Percentiles rank a stretch among this genome's conserved stretches.
Evolutionary conservation across 2,797 vertebrate species (phyloP).

Genomic region (Rhinatrema bivittatum): DNA sequence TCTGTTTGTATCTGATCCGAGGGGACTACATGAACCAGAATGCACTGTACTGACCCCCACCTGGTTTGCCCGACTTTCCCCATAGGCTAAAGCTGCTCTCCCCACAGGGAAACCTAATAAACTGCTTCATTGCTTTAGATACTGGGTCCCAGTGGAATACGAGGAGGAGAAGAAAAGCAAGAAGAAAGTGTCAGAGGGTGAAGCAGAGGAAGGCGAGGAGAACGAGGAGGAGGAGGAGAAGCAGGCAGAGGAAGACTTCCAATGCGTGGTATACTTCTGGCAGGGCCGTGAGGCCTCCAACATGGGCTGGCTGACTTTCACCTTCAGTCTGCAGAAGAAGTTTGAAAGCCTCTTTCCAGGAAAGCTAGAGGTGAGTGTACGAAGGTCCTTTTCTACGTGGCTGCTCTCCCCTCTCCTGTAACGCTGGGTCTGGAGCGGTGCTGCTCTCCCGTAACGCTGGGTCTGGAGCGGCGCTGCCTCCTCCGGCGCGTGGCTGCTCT

Average conservation of each 20-base stretch:
- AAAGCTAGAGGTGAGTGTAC: conserved; percentile 78
- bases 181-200: conserved; percentile 28
- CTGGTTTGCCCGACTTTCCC: no score
- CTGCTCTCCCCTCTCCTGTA: rapidly evolving
- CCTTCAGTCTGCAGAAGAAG: conserved; percentile 97
- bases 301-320: conserved; percentile 98
- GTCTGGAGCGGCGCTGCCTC: not conserved
- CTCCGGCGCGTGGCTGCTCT: no score
- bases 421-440: rapidly evolving
- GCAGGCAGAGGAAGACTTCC: conserved; percentile 92
- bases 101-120: no score
- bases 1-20: no score
- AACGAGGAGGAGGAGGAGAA: conserved; percentile 71
- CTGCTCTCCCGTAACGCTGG: rapidly evolving
- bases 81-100: no score
- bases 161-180: conserved; percentile 69
- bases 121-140: conserved; percentile 57
- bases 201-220: conserved; percentile 37
- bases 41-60: no score
- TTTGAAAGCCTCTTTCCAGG: conserved; percentile 94
- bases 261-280: conserved; percentile 98
- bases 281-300: conserved; percentile 95
- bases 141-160: conserved; percentile 91
- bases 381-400: no score
- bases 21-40: no score